Conservation (phyloP, 2,888 invertebrate genomes). For the Drosophila hawaiiensis region DNA sequence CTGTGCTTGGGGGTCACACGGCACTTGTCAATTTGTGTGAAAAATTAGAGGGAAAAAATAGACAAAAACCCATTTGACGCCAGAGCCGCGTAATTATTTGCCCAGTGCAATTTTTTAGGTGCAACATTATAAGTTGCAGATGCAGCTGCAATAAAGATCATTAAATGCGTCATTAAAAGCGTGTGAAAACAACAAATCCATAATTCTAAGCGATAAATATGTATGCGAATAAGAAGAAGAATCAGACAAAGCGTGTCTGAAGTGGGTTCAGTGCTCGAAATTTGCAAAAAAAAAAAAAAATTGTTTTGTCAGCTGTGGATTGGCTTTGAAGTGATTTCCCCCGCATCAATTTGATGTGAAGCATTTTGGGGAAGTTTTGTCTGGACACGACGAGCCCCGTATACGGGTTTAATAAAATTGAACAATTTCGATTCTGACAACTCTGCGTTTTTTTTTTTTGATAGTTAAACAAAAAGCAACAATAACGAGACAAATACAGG, state of each 20-base stretch:
- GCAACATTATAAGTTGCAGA: slow-evolving; percentile 37
- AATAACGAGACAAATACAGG: slow-evolving; percentile 31
- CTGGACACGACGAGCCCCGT: background rate
- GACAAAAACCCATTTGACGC: slow-evolving; percentile 42
- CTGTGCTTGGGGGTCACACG: slow-evolving; percentile 40
- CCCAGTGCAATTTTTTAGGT: slow-evolving; percentile 56
- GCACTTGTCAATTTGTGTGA: slow-evolving; percentile 41
- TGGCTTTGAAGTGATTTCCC: slow-evolving; percentile 21
- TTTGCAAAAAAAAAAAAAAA: slow-evolving; percentile 6
- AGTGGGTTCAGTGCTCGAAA: slow-evolving; percentile 17
- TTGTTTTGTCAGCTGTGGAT: slow-evolving; percentile 4
- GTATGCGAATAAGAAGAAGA: slow-evolving; percentile 1
- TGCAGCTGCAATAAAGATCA: slow-evolving; percentile 42
- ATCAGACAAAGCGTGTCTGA: background rate
- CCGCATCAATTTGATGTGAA: slow-evolving; percentile 22
- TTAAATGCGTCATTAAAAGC: slow-evolving; percentile 55
- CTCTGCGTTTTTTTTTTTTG: slow-evolving; percentile 35
- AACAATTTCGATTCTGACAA: slow-evolving; percentile 41
- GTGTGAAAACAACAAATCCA: slow-evolving; percentile 35
- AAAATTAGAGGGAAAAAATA: slow-evolving; percentile 17
- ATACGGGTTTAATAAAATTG: slow-evolving; percentile 7
- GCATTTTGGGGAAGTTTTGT: slow-evolving; percentile 3
- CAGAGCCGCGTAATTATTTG: slow-evolving; percentile 54
- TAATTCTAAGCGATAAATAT: background rate
- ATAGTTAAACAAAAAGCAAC: slow-evolving; percentile 10